phyloP scores from a whole-genome alignment of 2,797 vertebrate species.

The Cirrhinus molitorella region DNA sequence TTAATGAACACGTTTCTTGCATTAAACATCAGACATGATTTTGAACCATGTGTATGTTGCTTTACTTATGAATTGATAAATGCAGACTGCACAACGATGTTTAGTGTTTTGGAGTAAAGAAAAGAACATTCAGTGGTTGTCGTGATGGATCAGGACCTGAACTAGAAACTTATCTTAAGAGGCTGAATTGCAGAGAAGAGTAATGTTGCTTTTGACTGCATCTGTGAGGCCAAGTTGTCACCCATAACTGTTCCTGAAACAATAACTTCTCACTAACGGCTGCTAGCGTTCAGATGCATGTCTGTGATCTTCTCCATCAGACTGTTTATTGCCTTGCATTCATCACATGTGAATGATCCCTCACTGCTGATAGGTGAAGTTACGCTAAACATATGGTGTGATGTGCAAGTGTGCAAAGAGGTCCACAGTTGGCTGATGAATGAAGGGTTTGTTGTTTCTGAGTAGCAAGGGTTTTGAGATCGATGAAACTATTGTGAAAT shows the following conservation, averaged over 20 bases:
- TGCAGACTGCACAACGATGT: too few relatives aligned
- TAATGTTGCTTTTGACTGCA: not conserved
- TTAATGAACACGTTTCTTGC: too few relatives aligned
- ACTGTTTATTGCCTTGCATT: not conserved
- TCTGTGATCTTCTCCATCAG: slow-evolving; percentile 5
- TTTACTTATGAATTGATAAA: too few relatives aligned
- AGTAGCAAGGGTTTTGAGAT: not conserved
- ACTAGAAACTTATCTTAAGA: too few relatives aligned
- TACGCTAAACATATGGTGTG: not conserved
- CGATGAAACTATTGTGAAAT: not conserved
- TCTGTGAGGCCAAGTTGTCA: not conserved
- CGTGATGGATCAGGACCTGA: too few relatives aligned
- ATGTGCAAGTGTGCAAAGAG: not conserved
- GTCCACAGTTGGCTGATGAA: not conserved
- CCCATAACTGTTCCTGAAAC: not conserved
- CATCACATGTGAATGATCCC: not conserved
- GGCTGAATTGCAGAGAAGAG: not conserved
- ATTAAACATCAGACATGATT: too few relatives aligned
- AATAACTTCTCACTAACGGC: not conserved
- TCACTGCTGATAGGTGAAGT: not conserved
- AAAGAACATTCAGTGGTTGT: too few relatives aligned
- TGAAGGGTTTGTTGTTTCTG: not conserved
- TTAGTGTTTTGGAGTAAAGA: too few relatives aligned
- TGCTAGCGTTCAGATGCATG: not conserved
- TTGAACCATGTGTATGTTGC: too few relatives aligned